Evolutionary conservation across 1,140 invertebrate genomes (phyloP), one percentile per base, ranked within the genome.

Genomic region (Branchinecta lynchi): DNA sequence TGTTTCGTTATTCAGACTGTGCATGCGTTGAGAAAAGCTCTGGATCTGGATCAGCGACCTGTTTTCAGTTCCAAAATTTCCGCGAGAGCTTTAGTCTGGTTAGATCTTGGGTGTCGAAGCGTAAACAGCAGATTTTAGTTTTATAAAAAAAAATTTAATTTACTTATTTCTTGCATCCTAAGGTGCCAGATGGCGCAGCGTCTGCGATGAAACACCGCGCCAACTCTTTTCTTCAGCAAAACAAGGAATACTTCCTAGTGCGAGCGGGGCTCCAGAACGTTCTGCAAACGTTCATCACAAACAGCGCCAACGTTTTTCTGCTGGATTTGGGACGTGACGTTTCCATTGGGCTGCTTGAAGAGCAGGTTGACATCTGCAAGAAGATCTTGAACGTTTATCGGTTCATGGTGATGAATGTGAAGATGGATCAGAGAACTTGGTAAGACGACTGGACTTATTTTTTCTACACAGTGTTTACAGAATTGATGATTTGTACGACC

Each of bases 351-450:
- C 73, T 83, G 8, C 79, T 93, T 7, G 90, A 94, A 75, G 92
- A 95, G 78, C 90, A 97, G 81, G 96, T 94, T 0, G 94, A 98
- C 79, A 88, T 93, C 71, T 97, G 94, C 79, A 97, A 97, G 80
- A 83, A 92, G 74, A 92, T 98, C 67, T 81, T 98, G 43, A 98
- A 96, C 79, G 94, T 97, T 73, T 98, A 97, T 82, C 82, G 94
- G 71, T 95, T 92, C 75, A 93, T 97, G 85, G 93, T 97, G 43
- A 96, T 96, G 92, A 93, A 97, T 78, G 89, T 92, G 0, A 84
- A 87, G 72, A 89, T 97, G 86, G 92, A 96, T 76, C 87, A 87
- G 72, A 84, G 84, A 74, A 95, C 93, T 20, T 98, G 94, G 93
- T 92, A 83, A 81, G 73, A 60, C 51, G 6, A 20, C 6, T 32